Base-by-base conservation (phyloP, 2,888 invertebrate genomes). In the Neoscelio sp. region DNA sequence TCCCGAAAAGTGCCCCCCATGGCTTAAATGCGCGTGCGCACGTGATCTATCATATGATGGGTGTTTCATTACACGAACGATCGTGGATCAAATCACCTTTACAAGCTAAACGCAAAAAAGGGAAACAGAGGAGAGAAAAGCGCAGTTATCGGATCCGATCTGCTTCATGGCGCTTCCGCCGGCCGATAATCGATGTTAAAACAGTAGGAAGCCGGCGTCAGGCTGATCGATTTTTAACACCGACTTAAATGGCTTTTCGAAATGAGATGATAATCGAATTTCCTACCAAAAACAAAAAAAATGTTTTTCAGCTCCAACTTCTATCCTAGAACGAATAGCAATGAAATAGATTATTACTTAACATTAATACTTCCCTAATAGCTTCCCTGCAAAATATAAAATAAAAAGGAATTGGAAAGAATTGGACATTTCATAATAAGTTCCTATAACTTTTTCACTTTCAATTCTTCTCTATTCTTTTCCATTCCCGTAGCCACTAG, bases 181-280 rank as follows among this genome's bases (percentile, higher is more conserved):
- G 20, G n/a, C 18, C 18, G 10, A 26, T 58, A 75, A 75, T 58
- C 60, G 40, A 56, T 56, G 56, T 70, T 62, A 30, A 64, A 76
- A 64, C 68, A 64, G 76, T 76, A 68, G 68, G 68, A 76, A 48
- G 68, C 56, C 54, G 56, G 68, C 67, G 65, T 65, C 65, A 56
- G 65, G 28, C 50, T 46, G 62, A 68, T 56, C 62, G 62, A 62
- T 76, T 76, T 68, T 76, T 33, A 62, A 76, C 76, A 48, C 62
- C 44, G 18, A 35, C 52, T 30, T 15, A 54, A 65, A 73, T 73
- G 56, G 23, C 38, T 64, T 64, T 56, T 8, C 48, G 64, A 64
- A 62, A 65, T 48, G 23, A 44, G 48, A 73, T 64, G 65, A 65
- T 58, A 56, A 54, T 74, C 56, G 33, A 65, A 67, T 65, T 58